Conservation (phyloP, 2,888 invertebrate species). For the Hofmannophila pseudospretella region DNA sequence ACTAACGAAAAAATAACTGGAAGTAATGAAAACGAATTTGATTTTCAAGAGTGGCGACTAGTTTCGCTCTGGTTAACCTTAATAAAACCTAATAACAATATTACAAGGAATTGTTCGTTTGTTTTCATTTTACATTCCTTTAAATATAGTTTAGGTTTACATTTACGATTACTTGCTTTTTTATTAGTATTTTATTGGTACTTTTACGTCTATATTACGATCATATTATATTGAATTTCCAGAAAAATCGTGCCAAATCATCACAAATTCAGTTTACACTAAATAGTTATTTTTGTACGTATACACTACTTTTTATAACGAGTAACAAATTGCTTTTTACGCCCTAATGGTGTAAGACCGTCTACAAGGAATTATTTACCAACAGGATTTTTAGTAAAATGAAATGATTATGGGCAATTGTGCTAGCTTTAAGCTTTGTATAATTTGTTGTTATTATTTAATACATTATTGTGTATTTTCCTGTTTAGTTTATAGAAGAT, state of each 20-base stretch:
- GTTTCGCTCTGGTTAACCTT: too few species aligned
- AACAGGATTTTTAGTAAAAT: conserved; percentile 1
- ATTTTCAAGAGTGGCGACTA: too few species aligned
- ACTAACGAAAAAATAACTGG: too few species aligned
- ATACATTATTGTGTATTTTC: conserved; percentile 21
- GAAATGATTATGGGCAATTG: conserved; percentile 16
- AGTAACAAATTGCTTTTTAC: neutral
- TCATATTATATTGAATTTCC: too few species aligned
- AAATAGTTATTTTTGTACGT: conserved; percentile 1
- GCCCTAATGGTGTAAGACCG: too few species aligned
- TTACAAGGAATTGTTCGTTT: conserved; percentile 7
- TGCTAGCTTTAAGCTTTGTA: conserved; percentile 35
- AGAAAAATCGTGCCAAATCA: neutral
- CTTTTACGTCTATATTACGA: neutral
- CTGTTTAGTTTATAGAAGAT: conserved; percentile 38
- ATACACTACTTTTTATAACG: neutral
- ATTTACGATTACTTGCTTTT: neutral
- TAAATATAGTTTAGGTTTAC: neutral
- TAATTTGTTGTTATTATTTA: conserved; percentile 25
- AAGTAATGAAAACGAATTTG: too few species aligned
- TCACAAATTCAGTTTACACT: neutral
- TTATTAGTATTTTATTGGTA: neutral
- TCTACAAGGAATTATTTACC: too few species aligned
- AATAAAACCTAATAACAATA: too few species aligned
- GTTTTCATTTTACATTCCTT: neutral